Evolutionary conservation across 2,113 vertebrate genomes (phyloP).

Genomic region (Okapia johnstoni): DNA sequence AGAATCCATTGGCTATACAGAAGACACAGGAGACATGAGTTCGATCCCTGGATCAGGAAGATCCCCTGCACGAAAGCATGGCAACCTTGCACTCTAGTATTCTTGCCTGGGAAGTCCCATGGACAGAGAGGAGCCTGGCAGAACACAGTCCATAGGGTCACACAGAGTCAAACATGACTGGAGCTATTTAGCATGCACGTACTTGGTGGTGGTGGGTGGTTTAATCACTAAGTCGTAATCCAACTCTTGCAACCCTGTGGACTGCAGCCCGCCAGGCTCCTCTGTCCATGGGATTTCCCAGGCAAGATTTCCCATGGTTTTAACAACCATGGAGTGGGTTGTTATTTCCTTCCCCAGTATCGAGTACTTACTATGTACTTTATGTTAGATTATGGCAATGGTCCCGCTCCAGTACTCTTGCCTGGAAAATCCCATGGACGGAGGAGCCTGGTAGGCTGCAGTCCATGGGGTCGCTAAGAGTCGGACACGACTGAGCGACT

Average conservation of each 20-base stretch:
- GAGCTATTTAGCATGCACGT: neutral
- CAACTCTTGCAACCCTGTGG: neutral
- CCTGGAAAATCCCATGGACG: too few relatives aligned
- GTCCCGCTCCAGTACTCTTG: too few relatives aligned
- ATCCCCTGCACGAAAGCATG: neutral
- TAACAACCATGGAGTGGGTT: neutral
- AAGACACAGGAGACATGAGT: neutral
- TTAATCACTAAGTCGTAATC: neutral
- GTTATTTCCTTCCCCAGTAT: neutral
- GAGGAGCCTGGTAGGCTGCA: too few relatives aligned
- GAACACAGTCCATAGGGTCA: neutral
- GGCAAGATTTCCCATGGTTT: neutral
- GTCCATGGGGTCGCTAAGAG: too few relatives aligned
- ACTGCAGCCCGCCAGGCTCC: neutral
- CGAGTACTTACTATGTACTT: neutral
- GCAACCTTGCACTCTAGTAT: neutral
- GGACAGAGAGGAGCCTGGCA: neutral
- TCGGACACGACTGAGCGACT: too few relatives aligned
- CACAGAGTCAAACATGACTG: neutral
- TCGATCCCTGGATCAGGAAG: neutral
- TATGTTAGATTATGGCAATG: neutral
- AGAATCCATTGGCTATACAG: neutral
- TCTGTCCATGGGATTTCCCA: neutral
- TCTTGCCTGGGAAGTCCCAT: neutral
- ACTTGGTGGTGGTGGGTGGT: neutral